Percentiles rank a stretch among this genome's conserved stretches.
These are phyloP conservation scores for Scaptomyza polygonia DNA, from an alignment of 2,888 invertebrate species.

Conservation along the genomic window DNA sequence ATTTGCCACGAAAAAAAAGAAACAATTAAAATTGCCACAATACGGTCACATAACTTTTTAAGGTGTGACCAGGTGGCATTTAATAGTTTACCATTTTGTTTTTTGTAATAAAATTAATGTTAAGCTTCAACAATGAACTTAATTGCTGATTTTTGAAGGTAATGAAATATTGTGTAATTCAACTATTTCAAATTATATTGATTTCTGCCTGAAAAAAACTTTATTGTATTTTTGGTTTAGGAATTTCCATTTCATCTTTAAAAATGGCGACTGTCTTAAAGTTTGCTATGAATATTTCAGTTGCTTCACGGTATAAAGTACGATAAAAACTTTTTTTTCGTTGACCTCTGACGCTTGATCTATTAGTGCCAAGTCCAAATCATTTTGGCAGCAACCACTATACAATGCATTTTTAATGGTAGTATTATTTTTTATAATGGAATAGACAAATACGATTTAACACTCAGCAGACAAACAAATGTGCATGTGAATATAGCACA, in stretches of 20 bases:
- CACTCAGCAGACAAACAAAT: constrained; percentile 25
- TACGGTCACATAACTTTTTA: neutral
- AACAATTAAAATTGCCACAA: neutral
- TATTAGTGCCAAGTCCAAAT: neutral
- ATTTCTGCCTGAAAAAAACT: no score
- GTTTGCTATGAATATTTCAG: no score
- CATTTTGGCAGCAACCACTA: neutral
- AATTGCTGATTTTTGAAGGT: no score
- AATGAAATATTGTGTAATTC: no score
- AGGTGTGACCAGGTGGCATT: neutral
- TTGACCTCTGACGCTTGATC: constrained; percentile 1
- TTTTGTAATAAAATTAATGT: no score
- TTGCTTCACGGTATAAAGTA: no score
- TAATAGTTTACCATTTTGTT: no score
- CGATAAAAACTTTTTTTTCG: neutral
- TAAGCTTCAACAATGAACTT: no score
- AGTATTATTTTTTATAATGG: constrained; percentile 30
- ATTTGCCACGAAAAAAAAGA: neutral
- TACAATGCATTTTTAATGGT: constrained; percentile 32
- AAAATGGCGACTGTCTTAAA: no score
- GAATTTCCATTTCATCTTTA: no score
- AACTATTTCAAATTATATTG: no score
- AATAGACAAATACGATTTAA: constrained; percentile 43
- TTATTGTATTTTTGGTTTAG: no score
- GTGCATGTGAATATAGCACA: constrained; percentile 1